Percentiles rank a stretch among this genome's conserved stretches.
phyloP scores from a whole-genome alignment of 2,888 invertebrate species.

The Entomobrya multifasciata region DNA sequence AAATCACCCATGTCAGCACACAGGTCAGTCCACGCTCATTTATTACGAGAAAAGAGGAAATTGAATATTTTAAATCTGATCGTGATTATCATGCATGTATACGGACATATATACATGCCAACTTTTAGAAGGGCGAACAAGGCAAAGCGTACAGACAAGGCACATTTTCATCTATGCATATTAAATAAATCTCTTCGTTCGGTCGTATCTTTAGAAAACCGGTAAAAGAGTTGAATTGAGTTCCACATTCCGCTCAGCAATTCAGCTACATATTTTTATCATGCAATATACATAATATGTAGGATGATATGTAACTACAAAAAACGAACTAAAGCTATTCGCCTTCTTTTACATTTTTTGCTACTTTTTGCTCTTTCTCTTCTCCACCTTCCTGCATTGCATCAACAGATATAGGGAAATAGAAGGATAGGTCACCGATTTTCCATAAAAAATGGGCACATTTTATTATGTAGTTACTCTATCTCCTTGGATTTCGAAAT shows the following conservation, averaged over 20 bases:
- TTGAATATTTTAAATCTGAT: conserved; percentile 76
- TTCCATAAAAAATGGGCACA: too few species aligned
- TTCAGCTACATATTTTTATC: conserved; percentile 26
- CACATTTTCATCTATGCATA: background rate
- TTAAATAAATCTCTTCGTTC: background rate
- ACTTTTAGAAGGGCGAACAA: background rate
- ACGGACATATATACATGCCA: background rate
- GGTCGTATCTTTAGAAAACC: background rate
- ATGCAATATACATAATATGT: conserved; percentile 38
- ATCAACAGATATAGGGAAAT: too few species aligned
- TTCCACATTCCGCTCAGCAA: background rate
- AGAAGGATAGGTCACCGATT: too few species aligned
- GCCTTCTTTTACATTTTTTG: background rate
- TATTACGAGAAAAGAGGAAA: conserved; percentile 71
- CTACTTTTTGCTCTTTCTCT: background rate
- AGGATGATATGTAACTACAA: conserved; percentile 24
- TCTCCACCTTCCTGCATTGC: conserved; percentile 49
- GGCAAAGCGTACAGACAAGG: background rate
- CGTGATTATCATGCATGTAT: conserved; percentile 61
- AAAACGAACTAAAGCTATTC: background rate
- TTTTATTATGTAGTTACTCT: too few species aligned
- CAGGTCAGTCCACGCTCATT: conserved; percentile 78
- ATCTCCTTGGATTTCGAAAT: too few species aligned
- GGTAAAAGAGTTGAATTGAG: background rate
- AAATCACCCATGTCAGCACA: conserved; percentile 84